phyloP scores from a whole-genome alignment of 2,113 vertebrate genomes.

The Neoarius graeffei region DNA sequence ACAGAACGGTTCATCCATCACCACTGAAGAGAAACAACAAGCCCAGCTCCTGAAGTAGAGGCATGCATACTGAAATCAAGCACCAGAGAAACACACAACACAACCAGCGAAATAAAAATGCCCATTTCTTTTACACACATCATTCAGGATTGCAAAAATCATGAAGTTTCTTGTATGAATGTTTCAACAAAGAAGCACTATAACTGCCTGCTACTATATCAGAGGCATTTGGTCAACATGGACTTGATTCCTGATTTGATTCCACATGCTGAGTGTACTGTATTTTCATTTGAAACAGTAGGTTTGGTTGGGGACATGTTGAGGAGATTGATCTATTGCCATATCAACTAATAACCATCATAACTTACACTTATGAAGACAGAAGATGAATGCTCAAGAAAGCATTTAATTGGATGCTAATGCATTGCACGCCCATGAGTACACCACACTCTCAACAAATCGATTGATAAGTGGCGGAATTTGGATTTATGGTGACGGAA shows the following conservation, averaged over 20 bases:
- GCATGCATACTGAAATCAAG: not conserved
- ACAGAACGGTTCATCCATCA: constrained; percentile 26
- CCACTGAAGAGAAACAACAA: constrained; percentile 11
- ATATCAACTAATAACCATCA: not conserved
- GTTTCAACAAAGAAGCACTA: not conserved
- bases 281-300: constrained; percentile 6
- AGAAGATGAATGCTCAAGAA: not conserved
- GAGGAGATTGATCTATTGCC: not conserved
- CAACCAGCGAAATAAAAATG: not conserved
- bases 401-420: not conserved
- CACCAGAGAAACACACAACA: not conserved
- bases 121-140: not conserved
- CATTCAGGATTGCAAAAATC: not conserved
- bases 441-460: not conserved
- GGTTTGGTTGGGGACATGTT: not conserved
- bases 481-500: not conserved
- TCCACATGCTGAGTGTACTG: not conserved
- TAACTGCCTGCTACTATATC: not conserved
- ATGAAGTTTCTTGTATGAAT: not conserved
- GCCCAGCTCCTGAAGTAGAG: not conserved
- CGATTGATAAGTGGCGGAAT: too few species aligned
- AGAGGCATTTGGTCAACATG: not conserved
- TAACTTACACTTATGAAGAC: not conserved
- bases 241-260: too few species aligned
- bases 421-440: not conserved